Evolutionary conservation across 1,140 invertebrate species (phyloP).

Genomic region (Halesus radiatus): DNA sequence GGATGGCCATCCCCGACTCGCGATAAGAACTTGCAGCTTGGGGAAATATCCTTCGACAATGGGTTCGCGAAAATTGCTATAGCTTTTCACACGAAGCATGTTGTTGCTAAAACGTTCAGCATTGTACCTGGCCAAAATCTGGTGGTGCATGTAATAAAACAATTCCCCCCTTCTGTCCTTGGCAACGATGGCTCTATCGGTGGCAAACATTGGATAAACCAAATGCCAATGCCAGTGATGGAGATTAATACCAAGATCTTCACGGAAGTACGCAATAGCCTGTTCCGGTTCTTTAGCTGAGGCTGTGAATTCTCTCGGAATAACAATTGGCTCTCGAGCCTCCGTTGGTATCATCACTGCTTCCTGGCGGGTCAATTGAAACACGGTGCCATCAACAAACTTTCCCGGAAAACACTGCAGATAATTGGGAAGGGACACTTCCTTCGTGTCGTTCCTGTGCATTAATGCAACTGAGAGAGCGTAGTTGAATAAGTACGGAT

Average conservation of each 20-base stretch:
- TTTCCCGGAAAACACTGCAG: conserved; percentile 84
- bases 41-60: conserved; percentile 81
- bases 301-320: conserved; percentile 81
- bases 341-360: conserved; percentile 75
- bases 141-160: conserved; percentile 86
- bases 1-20: conserved; percentile 60
- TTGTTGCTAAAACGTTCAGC: conserved; percentile 73
- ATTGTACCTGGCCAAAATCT: conserved; percentile 80
- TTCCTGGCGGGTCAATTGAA: conserved; percentile 78
- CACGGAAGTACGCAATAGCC: conserved; percentile 81
- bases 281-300: conserved; percentile 81
- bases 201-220: conserved; percentile 63
- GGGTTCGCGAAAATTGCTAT: conserved; percentile 71
- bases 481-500: conserved; percentile 85
- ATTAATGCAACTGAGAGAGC: conserved; percentile 80
- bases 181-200: conserved; percentile 82
- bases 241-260: conserved; percentile 81
- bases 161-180: conserved; percentile 79
- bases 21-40: conserved; percentile 77
- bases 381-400: conserved; percentile 80
- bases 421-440: conserved; percentile 78
- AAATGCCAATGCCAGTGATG: conserved; percentile 85
- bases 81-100: neutral
- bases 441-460: conserved; percentile 82
- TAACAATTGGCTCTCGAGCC: conserved; percentile 78